These are phyloP conservation scores for Eurois occulta DNA, from an alignment of 2,888 invertebrate genomes.

Conservation along the genomic window DNA sequence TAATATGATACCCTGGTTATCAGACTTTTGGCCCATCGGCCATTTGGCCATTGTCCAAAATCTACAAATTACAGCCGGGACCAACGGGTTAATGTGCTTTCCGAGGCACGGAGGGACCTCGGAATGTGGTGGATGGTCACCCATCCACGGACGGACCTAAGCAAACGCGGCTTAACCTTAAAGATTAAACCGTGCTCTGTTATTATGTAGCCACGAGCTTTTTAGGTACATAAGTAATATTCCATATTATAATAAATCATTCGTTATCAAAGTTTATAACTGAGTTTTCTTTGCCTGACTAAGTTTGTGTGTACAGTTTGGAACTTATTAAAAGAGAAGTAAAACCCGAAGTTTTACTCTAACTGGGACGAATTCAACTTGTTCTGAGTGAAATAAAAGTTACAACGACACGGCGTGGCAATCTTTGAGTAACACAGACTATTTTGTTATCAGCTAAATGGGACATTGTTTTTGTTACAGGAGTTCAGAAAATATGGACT, in stretches of 20 bases:
- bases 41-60: background rate
- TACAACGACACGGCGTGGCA: background rate
- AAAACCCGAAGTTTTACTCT: constrained; percentile 38
- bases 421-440: constrained; percentile 29
- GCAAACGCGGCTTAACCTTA: background rate
- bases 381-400: constrained; percentile 35
- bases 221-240: background rate
- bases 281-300: constrained; percentile 33
- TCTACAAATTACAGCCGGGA: background rate
- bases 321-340: constrained; percentile 55
- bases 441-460: constrained; percentile 22
- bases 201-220: background rate
- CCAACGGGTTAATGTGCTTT: background rate
- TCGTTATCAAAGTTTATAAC: constrained; percentile 37
- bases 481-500: background rate
- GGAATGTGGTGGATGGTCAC: background rate
- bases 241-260: constrained; percentile 18
- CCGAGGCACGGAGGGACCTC: background rate
- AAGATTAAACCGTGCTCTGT: background rate
- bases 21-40: no score
- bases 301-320: constrained; percentile 34
- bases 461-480: background rate
- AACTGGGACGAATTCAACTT: constrained; percentile 41
- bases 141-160: background rate
- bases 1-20: background rate